phyloP scores from a whole-genome alignment of 2,888 invertebrate genomes.

The Eucera pruinosa region DNA sequence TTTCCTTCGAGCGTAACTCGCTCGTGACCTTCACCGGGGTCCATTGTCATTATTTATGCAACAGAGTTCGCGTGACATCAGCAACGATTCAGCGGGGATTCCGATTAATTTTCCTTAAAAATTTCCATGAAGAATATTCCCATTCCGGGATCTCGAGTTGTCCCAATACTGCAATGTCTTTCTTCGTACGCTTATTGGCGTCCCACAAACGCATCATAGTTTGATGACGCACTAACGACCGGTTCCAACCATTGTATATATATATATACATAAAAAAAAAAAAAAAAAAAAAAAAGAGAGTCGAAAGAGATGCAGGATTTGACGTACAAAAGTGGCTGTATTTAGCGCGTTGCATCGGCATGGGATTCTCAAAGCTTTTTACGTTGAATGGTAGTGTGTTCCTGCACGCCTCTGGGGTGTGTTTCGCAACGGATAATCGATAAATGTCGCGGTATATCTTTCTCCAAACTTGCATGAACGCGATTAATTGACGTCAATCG shows the following conservation, averaged over 20 bases:
- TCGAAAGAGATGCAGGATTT: not conserved
- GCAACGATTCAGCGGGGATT: constrained; percentile 70
- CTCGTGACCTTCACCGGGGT: constrained; percentile 75
- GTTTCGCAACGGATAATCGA: constrained; percentile 16
- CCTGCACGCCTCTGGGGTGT: too few relatives aligned
- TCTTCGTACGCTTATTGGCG: not conserved
- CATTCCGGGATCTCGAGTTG: constrained; percentile 4
- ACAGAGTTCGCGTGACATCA: constrained; percentile 77
- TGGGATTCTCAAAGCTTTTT: not conserved
- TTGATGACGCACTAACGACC: constrained; percentile 47
- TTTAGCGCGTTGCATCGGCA: not conserved
- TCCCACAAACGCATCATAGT: constrained; percentile 3
- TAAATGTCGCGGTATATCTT: constrained; percentile 10
- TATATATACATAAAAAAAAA: too few relatives aligned
- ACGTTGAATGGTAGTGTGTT: too few relatives aligned
- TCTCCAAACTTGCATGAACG: constrained; percentile 7
- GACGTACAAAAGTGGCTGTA: too few relatives aligned
- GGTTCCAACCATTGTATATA: constrained; percentile 29
- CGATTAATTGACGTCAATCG: constrained; percentile 8
- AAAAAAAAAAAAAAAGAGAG: too few relatives aligned
- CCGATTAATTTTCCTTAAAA: constrained; percentile 71
- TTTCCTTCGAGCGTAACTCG: constrained; percentile 76
- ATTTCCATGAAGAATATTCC: constrained; percentile 57
- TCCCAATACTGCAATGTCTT: not conserved
- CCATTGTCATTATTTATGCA: constrained; percentile 80